Evolutionary conservation across 2,888 invertebrate genomes (phyloP).

Genomic region (Selenia dentaria): DNA sequence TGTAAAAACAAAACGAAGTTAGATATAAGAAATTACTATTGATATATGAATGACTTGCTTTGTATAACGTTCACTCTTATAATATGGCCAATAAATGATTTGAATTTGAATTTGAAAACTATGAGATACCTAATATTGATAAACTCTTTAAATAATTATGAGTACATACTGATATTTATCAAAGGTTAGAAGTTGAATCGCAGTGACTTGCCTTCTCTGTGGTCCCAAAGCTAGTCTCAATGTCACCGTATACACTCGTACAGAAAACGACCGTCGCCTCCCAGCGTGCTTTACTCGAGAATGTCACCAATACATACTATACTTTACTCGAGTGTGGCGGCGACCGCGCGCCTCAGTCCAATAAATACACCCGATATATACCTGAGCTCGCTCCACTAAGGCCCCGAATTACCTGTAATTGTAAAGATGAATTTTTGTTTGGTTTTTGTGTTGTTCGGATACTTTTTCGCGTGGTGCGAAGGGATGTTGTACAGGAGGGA

Average conservation of each 20-base stretch:
- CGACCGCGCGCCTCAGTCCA: slow-evolving; percentile 71
- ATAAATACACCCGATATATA: slow-evolving; percentile 81
- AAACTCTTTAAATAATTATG: no score
- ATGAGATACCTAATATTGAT: no score
- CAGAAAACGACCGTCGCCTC: slow-evolving; percentile 10
- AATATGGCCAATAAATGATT: no score
- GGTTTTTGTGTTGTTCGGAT: slow-evolving; percentile 70
- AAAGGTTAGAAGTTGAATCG: no score
- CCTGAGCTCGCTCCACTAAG: slow-evolving; percentile 58
- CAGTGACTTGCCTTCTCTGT: no score
- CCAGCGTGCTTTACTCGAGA: slow-evolving; percentile 46
- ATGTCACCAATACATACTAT: slow-evolving; percentile 75
- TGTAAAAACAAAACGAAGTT: no score
- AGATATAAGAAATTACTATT: no score
- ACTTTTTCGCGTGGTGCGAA: slow-evolving; percentile 65
- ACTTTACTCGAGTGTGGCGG: slow-evolving; percentile 75
- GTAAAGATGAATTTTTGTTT: slow-evolving; percentile 78
- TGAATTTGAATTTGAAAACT: no score
- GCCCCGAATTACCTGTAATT: slow-evolving; percentile 69
- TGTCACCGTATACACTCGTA: slow-evolving; percentile 5
- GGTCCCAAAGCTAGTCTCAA: not conserved
- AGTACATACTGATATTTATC: no score
- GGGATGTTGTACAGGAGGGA: slow-evolving; percentile 75
- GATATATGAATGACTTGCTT: no score
- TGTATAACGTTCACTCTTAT: no score